A percentile compares a stretch with the other conserved stretches of the same genome.
These are phyloP conservation scores for Austrofundulus limnaeus DNA, from an alignment of 2,113 vertebrate genomes.

Conservation along the genomic window DNA sequence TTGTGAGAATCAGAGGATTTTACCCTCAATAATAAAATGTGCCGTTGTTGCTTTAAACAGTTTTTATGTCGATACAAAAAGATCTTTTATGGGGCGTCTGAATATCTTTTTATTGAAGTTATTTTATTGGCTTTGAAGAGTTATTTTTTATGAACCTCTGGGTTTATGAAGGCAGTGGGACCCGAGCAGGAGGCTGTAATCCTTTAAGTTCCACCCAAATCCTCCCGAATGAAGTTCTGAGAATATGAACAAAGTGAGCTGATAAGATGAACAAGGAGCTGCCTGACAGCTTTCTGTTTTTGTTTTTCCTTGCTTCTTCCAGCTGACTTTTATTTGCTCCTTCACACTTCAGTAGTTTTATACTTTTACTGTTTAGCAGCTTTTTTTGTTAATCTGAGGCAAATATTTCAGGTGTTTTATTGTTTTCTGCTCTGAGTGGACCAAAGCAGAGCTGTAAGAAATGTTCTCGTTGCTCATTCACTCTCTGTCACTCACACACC, in stretches of 20 bases:
- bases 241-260: not conserved
- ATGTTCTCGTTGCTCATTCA: no score
- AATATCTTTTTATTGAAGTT: not conserved
- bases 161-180: not conserved
- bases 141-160: not conserved
- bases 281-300: no score
- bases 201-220: not conserved
- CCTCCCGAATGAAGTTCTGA: no score
- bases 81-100: not conserved
- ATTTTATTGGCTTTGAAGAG: constrained; percentile 15
- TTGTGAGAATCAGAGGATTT: constrained; percentile 21
- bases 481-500: constrained; percentile 1
- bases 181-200: not conserved
- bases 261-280: not conserved
- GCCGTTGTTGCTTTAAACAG: not conserved
- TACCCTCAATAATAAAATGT: not conserved
- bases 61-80: constrained; percentile 4
- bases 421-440: no score
- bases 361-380: no score
- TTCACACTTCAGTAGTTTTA: no score
- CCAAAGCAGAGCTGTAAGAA: no score
- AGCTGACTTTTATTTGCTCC: no score
- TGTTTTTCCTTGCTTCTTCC: no score
- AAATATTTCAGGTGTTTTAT: no score
- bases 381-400: not conserved